Percentiles rank a stretch among this genome's conserved stretches.
Conservation (phyloP, 1,140 invertebrate genomes). For the Probaryconus sp. region DNA sequence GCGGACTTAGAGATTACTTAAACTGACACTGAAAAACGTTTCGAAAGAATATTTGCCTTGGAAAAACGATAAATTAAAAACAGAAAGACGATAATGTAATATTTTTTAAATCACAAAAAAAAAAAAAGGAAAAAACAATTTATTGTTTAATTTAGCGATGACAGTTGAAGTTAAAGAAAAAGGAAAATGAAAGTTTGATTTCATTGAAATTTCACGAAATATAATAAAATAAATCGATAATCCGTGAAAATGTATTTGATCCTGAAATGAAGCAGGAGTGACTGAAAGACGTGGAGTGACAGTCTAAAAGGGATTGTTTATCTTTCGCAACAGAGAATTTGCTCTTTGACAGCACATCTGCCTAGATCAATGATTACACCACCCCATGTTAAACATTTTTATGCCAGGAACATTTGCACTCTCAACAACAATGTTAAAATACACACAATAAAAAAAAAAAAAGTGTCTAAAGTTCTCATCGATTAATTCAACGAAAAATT, state of each 20-base stretch:
- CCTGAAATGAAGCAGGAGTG: not conserved
- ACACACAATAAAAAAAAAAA: too few species aligned
- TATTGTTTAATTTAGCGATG: too few species aligned
- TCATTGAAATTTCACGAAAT: not conserved
- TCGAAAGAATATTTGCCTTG: not conserved
- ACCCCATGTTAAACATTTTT: not conserved
- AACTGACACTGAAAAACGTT: slow-evolving; percentile 3
- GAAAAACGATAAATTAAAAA: not conserved
- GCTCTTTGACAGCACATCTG: slow-evolving; percentile 44
- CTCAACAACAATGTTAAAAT: too few species aligned
- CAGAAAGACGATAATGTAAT: too few species aligned
- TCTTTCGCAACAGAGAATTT: slow-evolving; percentile 26
- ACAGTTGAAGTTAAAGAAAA: too few species aligned
- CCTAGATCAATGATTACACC: slow-evolving; percentile 16
- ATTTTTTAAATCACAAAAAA: too few species aligned
- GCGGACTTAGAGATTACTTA: slow-evolving; percentile 32
- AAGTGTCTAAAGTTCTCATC: too few species aligned
- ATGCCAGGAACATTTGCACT: not conserved
- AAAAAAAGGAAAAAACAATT: too few species aligned
- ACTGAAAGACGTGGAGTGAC: slow-evolving; percentile 5
- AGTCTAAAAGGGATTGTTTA: slow-evolving; percentile 37
- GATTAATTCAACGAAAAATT: too few species aligned
- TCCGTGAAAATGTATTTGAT: slow-evolving; percentile 10
- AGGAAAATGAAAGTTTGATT: too few species aligned
- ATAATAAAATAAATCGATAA: slow-evolving; percentile 2